phyloP scores from a whole-genome alignment of 1,140 invertebrate genomes.

The Mycetomoellerius zeteki region DNA sequence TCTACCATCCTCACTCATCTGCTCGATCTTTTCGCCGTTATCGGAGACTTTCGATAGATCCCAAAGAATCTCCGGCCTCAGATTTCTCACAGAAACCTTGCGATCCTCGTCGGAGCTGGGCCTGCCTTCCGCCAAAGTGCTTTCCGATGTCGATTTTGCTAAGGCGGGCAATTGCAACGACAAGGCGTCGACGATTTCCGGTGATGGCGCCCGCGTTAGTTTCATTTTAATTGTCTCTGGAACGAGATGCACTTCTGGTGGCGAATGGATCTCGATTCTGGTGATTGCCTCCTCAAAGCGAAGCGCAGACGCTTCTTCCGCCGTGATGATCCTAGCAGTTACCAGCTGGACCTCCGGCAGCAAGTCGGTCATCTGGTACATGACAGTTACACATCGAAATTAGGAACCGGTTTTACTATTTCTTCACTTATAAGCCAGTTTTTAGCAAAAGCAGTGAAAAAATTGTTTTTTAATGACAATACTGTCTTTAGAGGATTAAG shows the following conservation, averaged over 20 bases:
- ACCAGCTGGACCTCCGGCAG: constrained; percentile 78
- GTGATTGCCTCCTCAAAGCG: constrained; percentile 53
- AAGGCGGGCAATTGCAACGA: constrained; percentile 69
- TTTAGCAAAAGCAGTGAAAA: no score
- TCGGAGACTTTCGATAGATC: constrained; percentile 81
- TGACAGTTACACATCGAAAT: background rate
- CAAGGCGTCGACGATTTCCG: constrained; percentile 54
- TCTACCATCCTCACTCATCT: constrained; percentile 13
- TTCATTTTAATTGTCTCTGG: constrained; percentile 52
- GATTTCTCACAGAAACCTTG: constrained; percentile 80
- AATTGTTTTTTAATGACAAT: no score
- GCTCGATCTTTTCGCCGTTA: constrained; percentile 33
- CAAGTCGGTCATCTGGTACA: constrained; percentile 4
- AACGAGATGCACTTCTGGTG: constrained; percentile 53
- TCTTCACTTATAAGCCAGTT: no score
- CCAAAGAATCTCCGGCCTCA: constrained; percentile 82
- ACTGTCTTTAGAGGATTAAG: no score
- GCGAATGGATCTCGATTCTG: constrained; percentile 64
- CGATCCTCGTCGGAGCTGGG: constrained; percentile 38
- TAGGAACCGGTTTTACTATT: no score
- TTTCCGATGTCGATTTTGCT: constrained; percentile 82
- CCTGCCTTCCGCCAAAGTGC: constrained; percentile 63
- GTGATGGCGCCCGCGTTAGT: constrained; percentile 54
- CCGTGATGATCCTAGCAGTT: constrained; percentile 79
- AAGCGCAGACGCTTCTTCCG: constrained; percentile 74